phyloP scores from a whole-genome alignment of 1,140 invertebrate species.

The Lamellibrachia luymesi region DNA sequence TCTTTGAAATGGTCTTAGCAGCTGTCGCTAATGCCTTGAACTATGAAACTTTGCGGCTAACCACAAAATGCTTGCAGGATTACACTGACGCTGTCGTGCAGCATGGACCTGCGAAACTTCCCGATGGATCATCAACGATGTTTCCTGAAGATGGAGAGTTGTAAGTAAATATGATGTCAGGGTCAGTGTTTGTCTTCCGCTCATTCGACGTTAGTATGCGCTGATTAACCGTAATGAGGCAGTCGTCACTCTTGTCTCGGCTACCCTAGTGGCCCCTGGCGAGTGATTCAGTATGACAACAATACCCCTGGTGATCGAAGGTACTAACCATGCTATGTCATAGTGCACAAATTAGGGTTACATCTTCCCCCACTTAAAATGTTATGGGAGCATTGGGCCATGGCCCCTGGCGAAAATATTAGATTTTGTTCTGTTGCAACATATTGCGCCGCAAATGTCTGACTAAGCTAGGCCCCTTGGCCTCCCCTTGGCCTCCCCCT shows the following conservation, averaged over 20 bases:
- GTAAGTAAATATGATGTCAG: conserved; percentile 6
- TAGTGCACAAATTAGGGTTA: no score
- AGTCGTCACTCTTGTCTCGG: background rate
- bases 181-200: background rate
- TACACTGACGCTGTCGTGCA: conserved; percentile 27
- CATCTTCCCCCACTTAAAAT: no score
- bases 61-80: conserved; percentile 8
- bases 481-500: no score
- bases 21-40: background rate
- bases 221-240: background rate
- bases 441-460: no score
- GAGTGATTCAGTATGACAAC: background rate
- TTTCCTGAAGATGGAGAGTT: conserved; percentile 27
- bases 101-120: conserved; percentile 26
- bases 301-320: no score
- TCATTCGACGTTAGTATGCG: background rate
- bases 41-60: background rate
- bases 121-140: conserved; percentile 30
- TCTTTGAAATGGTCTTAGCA: background rate
- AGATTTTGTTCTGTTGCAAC: no score
- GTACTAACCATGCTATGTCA: no score
- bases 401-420: no score
- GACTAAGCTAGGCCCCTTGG: no score
- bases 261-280: background rate
- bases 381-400: no score